These are phyloP conservation scores for Carduelis carduelis DNA, from an alignment of 2,797 vertebrate species.

Conservation along the genomic window DNA sequence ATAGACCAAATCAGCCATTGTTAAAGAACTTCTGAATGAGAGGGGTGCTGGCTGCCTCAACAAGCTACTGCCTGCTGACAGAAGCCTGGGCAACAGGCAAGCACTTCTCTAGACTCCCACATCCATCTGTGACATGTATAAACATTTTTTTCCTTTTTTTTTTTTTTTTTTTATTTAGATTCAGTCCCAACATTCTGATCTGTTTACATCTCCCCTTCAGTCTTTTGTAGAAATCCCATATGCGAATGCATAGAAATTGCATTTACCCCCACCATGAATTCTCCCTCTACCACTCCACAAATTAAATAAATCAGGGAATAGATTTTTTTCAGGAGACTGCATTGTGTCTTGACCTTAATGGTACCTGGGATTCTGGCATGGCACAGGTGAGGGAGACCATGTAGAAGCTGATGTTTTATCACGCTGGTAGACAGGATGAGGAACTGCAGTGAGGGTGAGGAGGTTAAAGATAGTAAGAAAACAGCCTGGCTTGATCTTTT, in stretches of 20 bases:
- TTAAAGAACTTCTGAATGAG: background rate
- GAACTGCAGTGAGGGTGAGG: background rate
- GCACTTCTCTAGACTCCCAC: background rate
- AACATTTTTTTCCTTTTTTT: background rate
- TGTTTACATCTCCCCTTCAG: background rate
- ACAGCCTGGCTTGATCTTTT: background rate
- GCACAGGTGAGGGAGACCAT: background rate
- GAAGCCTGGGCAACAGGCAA: background rate
- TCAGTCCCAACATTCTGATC: background rate
- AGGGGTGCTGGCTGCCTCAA: accelerated
- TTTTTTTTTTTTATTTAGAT: background rate
- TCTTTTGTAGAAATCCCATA: background rate
- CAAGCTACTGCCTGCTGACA: background rate
- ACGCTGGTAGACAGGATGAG: background rate
- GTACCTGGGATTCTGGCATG: background rate
- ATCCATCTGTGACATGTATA: background rate
- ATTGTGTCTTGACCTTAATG: background rate
- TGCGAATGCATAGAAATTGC: background rate
- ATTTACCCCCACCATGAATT: background rate
- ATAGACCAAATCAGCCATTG: background rate
- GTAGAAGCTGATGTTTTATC: background rate
- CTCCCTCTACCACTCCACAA: accelerated
- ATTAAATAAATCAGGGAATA: background rate
- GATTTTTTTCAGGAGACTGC: background rate
- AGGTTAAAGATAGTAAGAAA: background rate